A percentile compares a stretch with the other conserved stretches of the same genome.
These are phyloP conservation scores for Arnoldichthys spilopterus DNA, from an alignment of 2,797 vertebrate genomes.

Conservation along the genomic window DNA sequence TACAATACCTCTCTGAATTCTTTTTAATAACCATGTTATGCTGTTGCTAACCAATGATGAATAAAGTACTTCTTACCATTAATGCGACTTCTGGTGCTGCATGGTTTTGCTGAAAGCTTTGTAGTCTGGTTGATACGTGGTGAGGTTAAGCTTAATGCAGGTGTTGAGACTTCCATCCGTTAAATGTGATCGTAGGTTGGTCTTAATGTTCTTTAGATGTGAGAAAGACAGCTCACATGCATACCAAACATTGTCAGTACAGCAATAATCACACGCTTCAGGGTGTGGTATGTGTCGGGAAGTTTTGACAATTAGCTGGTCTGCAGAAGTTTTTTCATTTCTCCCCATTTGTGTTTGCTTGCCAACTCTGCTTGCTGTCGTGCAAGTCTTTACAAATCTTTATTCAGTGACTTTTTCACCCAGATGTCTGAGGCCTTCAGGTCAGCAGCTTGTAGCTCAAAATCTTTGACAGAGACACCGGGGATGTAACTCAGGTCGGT, in stretches of 20 bases:
- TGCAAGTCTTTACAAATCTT: too few relatives aligned
- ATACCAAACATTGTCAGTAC: constrained; percentile 64
- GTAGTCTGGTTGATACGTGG: constrained; percentile 4
- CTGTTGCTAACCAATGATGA: too few relatives aligned
- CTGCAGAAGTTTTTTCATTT: too few relatives aligned
- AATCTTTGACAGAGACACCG: too few relatives aligned
- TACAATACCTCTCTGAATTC: not conserved
- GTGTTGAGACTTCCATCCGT: constrained; percentile 50
- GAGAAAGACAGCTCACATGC: constrained; percentile 61
- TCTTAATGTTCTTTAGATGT: constrained; percentile 62
- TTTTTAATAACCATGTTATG: constrained; percentile 1
- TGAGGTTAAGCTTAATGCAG: constrained; percentile 12
- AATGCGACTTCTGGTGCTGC: constrained; percentile 2
- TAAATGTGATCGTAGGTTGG: constrained; percentile 60
- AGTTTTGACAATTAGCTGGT: constrained; percentile 4
- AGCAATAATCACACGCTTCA: constrained; percentile 57
- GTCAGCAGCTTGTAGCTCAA: too few relatives aligned
- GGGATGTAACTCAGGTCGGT: not conserved
- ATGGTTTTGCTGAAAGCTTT: constrained; percentile 11
- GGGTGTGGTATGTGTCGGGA: constrained; percentile 56
- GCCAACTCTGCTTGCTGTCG: too few relatives aligned
- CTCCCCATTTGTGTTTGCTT: too few relatives aligned
- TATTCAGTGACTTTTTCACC: too few relatives aligned
- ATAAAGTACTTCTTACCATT: not conserved
- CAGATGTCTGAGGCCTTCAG: too few relatives aligned